Evolutionary conservation across 2,113 vertebrate species (phyloP).

Genomic region (Diadophis punctatus): DNA sequence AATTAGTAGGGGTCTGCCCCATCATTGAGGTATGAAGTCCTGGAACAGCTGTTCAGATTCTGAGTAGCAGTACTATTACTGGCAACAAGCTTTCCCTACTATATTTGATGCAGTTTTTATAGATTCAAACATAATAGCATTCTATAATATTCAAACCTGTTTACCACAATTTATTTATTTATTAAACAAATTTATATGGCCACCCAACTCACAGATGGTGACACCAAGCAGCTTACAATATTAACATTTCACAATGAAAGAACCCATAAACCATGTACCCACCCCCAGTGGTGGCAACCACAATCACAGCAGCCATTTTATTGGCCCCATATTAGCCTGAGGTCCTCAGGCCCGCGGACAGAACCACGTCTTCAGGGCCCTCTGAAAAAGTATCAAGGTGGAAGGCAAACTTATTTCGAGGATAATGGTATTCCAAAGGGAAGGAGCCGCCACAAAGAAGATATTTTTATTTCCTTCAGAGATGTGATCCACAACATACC

Average conservation of each 20-base stretch:
- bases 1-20: not conserved
- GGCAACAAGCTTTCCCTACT: not conserved
- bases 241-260: not conserved
- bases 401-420: not conserved
- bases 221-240: not conserved
- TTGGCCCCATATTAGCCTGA: not conserved
- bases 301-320: not conserved
- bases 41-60: not conserved
- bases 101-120: not conserved
- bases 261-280: not conserved
- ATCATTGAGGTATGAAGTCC: not conserved
- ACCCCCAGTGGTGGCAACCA: not conserved
- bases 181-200: not conserved
- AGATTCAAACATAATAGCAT: not conserved
- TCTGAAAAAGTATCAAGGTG: not conserved
- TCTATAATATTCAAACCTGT: not conserved
- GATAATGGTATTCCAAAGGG: not conserved
- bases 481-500: not conserved
- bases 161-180: not conserved
- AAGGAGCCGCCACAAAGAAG: not conserved
- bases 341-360: not conserved
- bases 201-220: not conserved
- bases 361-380: not conserved
- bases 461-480: not conserved
- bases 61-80: not conserved